These are phyloP conservation scores for Lepidurus apus DNA, from an alignment of 1,140 invertebrate genomes.

Conservation along the genomic window DNA sequence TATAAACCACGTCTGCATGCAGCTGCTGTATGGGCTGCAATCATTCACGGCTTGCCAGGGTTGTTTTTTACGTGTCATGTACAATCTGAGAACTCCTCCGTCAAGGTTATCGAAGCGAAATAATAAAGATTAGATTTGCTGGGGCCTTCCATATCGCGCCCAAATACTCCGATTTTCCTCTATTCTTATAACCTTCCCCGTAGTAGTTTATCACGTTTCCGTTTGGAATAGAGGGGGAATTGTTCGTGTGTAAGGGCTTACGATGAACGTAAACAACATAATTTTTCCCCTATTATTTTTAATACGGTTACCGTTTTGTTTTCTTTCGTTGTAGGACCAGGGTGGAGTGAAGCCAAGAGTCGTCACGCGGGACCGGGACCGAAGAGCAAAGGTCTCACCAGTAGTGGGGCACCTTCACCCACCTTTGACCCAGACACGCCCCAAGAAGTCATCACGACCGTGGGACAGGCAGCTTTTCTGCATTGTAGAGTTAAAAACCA, in stretches of 20 bases:
- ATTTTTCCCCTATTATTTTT: neutral
- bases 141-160: neutral
- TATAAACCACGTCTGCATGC: neutral
- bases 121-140: neutral
- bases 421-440: conserved; percentile 23
- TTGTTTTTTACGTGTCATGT: neutral
- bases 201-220: too few relatives aligned
- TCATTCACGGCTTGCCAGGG: conserved; percentile 1
- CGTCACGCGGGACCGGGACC: neutral
- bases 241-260: too few relatives aligned
- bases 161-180: neutral
- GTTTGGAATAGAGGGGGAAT: too few relatives aligned
- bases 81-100: neutral
- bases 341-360: conserved; percentile 18
- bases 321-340: neutral
- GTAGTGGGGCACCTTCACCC: neutral
- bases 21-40: neutral
- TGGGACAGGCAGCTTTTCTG: conserved; percentile 75
- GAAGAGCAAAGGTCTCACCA: conserved; percentile 1
- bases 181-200: too few relatives aligned
- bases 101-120: neutral
- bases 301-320: neutral
- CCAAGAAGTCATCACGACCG: conserved; percentile 71
- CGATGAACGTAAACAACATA: too few relatives aligned
- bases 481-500: conserved; percentile 65